Evolutionary conservation across 2,888 invertebrate species (phyloP), one percentile per base, ranked within the genome.

Genomic region (Tetranychus piercei): DNA sequence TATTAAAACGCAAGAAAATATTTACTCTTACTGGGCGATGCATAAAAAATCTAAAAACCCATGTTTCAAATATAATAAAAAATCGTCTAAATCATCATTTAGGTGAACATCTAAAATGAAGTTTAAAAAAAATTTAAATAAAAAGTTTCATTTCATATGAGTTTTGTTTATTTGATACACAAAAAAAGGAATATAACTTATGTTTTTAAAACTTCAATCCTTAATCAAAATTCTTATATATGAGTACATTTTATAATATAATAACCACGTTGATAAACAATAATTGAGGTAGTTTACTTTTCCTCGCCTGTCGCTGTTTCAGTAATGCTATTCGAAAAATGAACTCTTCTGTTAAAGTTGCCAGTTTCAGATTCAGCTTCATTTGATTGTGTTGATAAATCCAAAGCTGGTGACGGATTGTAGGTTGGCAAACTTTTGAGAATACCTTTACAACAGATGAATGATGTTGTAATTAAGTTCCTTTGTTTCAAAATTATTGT

Each of bases 371-470:
- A 15, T 55, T 55, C 55, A 15, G 55, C 55, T 55, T 55, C 55
- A 55, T 55, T 55, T 2, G 55, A 55, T 55, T 55, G 55, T 15
- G 6, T 55, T 15, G 55, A 55, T 15, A 55, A 55, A 6, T 55
- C 55, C 55, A 55, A 0, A 15, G 55, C 55, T 9, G 6, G 15
- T 7, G 55, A 55, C 0, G 15, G 15, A 55, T 34, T 34, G 34
- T 55, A 55, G 1, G 55, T 55, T 4, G 69, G 69, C 11, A 11
- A 11, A 6, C 20, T 69, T 23, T 69, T 69, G 22, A 69, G 34
- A 20, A 69, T 69, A 20, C 69, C 69, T 69, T 69, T 69, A 22
- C 69, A 69, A 69, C 69, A 69, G 20, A 69, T 69, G 69, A 69
- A 69, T 20, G 69, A 69, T 69, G 69, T 69, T 23, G 20, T 69